Conservation (phyloP, 2,888 invertebrate genomes). For the Papilio elwesi region DNA sequence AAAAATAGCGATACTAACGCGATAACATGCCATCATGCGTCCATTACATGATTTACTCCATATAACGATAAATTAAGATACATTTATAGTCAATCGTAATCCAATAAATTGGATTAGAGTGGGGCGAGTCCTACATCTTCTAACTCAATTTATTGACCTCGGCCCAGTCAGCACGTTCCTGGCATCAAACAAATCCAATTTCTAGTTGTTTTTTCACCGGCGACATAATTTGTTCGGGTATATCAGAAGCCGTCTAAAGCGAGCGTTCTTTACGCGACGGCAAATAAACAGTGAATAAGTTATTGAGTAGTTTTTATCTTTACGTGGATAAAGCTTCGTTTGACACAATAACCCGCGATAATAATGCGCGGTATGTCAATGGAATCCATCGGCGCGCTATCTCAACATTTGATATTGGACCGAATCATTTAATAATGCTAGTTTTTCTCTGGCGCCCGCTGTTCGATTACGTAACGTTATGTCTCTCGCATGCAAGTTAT, state of each 20-base stretch:
- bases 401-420: slow-evolving; percentile 59
- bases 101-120: slow-evolving; percentile 36
- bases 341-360: slow-evolving; percentile 81
- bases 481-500: slow-evolving; percentile 30
- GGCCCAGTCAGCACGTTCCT: slow-evolving; percentile 19
- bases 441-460: slow-evolving; percentile 45
- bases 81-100: slow-evolving; percentile 36
- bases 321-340: slow-evolving; percentile 62
- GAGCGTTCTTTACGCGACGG: slow-evolving; percentile 48
- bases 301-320: slow-evolving; percentile 66
- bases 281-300: slow-evolving; percentile 38
- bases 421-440: slow-evolving; percentile 49
- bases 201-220: slow-evolving; percentile 32
- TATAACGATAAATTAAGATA: slow-evolving; percentile 35
- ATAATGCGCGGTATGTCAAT: slow-evolving; percentile 65
- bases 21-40: slow-evolving; percentile 35
- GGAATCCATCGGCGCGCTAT: slow-evolving; percentile 63
- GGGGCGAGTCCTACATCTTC: slow-evolving; percentile 26
- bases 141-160: slow-evolving; percentile 41
- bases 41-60: slow-evolving; percentile 24
- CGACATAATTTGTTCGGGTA: slow-evolving; percentile 22
- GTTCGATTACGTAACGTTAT: slow-evolving; percentile 53
- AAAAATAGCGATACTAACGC: slow-evolving; percentile 35
- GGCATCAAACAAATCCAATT: slow-evolving; percentile 39
- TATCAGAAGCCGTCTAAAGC: slow-evolving; percentile 36